A percentile compares a stretch with the other conserved stretches of the same genome.
These are phyloP conservation scores for Philhelius pedissequus DNA, from an alignment of 2,888 invertebrate genomes.

Conservation along the genomic window DNA sequence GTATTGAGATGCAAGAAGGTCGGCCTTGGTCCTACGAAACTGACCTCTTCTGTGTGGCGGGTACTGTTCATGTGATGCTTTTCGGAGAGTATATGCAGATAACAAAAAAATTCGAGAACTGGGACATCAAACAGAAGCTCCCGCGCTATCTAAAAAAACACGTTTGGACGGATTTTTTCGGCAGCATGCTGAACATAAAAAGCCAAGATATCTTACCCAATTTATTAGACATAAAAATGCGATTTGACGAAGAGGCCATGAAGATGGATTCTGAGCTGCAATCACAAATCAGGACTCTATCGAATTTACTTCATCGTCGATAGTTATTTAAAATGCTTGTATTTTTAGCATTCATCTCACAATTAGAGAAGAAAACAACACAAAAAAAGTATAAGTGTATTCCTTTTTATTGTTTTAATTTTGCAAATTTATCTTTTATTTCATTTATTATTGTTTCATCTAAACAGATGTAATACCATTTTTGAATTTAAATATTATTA, in stretches of 20 bases:
- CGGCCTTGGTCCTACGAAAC: conserved; percentile 97
- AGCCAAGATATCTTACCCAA: conserved; percentile 87
- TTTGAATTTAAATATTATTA: conserved; percentile 10
- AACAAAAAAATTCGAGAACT: conserved; percentile 82
- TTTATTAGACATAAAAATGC: conserved; percentile 79
- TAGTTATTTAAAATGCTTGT: conserved; percentile 64
- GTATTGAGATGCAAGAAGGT: conserved; percentile 95
- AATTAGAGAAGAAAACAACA: conserved; percentile 2
- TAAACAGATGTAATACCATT: conserved; percentile 13
- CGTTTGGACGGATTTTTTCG: conserved; percentile 91
- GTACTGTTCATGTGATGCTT: conserved; percentile 91
- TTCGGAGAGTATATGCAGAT: conserved; percentile 95
- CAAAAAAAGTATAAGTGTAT: conserved; percentile 15
- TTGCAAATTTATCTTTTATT: background rate
- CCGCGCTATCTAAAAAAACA: conserved; percentile 87
- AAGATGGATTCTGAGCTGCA: conserved; percentile 79
- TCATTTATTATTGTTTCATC: conserved; percentile 16
- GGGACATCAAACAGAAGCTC: conserved; percentile 86
- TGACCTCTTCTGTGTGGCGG: conserved; percentile 94
- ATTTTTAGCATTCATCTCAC: conserved; percentile 28
- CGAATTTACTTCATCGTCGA: conserved; percentile 78
- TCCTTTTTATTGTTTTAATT: conserved; percentile 21
- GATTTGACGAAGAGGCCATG: conserved; percentile 76
- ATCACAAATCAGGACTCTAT: conserved; percentile 77
- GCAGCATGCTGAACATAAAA: conserved; percentile 89